Percentiles rank a stretch among this genome's conserved stretches.
Evolutionary conservation across 2,113 vertebrate genomes (phyloP).

Genomic region (Phoxinus phoxinus): DNA sequence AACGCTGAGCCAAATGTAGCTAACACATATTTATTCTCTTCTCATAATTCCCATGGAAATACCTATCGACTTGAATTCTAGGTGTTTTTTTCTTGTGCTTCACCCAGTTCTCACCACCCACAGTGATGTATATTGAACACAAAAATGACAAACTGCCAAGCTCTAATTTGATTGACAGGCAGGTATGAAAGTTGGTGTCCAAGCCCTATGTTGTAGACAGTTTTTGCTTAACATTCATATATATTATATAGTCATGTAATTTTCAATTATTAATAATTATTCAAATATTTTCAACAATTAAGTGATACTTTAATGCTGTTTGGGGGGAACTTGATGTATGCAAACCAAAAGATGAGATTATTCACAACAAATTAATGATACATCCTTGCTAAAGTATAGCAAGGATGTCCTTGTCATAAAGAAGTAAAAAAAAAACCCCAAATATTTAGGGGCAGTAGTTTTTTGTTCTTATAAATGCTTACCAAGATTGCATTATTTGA

Average conservation of each 20-base stretch:
- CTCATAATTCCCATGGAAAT: constrained; percentile 24
- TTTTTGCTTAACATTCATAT: neutral
- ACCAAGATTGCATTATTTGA: neutral
- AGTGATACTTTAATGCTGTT: no score
- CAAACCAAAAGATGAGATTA: no score
- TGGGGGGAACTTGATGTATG: no score
- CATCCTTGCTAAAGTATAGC: neutral
- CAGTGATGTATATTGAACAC: constrained; percentile 13
- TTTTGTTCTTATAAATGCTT: neutral
- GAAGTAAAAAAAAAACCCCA: neutral
- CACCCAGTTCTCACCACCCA: constrained; percentile 14
- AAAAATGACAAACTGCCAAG: neutral
- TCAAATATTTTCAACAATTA: no score
- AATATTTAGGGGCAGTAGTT: neutral
- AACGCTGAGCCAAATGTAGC: constrained; percentile 31
- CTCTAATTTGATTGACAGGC: neutral
- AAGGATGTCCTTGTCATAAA: neutral
- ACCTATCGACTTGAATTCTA: constrained; percentile 34
- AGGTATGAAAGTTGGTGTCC: neutral
- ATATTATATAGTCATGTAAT: neutral
- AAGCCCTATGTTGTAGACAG: no score
- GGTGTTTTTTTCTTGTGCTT: constrained; percentile 43
- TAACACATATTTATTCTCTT: constrained; percentile 26
- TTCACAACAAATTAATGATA: no score
- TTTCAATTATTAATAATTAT: no score